A percentile compares a stretch with the other conserved stretches of the same genome.
Evolutionary conservation across 2,888 invertebrate species (phyloP).

Genomic region (Spodoptera littoralis): DNA sequence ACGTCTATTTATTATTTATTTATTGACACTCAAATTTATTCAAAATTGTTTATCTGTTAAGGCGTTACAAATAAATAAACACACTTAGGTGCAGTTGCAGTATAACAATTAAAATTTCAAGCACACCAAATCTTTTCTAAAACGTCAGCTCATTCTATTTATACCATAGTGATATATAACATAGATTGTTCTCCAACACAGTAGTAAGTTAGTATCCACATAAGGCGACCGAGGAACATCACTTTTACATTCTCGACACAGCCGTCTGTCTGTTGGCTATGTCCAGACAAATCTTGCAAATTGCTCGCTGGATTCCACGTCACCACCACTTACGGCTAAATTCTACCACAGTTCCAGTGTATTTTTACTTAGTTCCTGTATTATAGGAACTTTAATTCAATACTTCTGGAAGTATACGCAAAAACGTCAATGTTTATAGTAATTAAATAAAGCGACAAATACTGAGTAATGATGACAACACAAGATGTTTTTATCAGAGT

Average conservation of each 20-base stretch:
- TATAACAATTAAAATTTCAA: too few relatives aligned
- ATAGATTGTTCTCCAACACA: conserved; percentile 8
- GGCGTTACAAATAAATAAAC: too few relatives aligned
- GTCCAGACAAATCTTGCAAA: conserved; percentile 34
- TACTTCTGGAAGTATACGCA: too few relatives aligned
- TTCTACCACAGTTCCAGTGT: conserved; percentile 6
- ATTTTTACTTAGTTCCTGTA: conserved; percentile 4
- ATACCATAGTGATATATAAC: too few relatives aligned
- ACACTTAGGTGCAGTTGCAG: too few relatives aligned
- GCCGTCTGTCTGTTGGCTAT: conserved; percentile 2
- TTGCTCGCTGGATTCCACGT: conserved; percentile 29
- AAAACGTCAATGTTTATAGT: not conserved
- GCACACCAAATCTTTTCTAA: too few relatives aligned
- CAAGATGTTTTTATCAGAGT: not conserved
- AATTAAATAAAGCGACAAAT: not conserved
- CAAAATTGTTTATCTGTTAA: too few relatives aligned
- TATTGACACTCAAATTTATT: too few relatives aligned
- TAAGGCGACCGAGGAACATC: conserved; percentile 5
- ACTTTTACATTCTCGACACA: conserved; percentile 6
- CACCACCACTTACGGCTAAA: conserved; percentile 7
- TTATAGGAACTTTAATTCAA: too few relatives aligned
- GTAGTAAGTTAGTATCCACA: conserved; percentile 5
- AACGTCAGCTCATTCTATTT: too few relatives aligned
- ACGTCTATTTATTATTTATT: too few relatives aligned
- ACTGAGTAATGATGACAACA: not conserved